Conservation (phyloP, 1,140 invertebrate species). For the Drosophila saltans region DNA sequence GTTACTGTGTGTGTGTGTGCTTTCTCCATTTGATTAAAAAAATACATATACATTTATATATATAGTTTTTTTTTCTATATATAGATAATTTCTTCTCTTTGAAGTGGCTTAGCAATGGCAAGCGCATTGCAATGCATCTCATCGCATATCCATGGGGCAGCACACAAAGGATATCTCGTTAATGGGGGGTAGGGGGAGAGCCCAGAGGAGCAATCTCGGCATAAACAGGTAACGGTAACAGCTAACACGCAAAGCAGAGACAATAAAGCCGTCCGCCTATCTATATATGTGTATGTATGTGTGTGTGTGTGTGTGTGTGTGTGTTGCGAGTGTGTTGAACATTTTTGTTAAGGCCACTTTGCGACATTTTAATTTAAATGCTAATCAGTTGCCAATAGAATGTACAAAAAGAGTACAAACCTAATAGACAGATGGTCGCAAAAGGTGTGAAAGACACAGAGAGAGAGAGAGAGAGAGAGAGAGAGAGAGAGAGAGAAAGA, state of each 20-base stretch:
- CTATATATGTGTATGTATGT: background rate
- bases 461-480: background rate
- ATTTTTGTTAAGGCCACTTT: constrained; percentile 79
- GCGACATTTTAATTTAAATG: constrained; percentile 81
- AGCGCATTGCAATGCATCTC: constrained; percentile 13
- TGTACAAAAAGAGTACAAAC: constrained; percentile 49
- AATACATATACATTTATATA: background rate
- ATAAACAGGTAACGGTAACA: constrained; percentile 66
- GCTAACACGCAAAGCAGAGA: constrained; percentile 17
- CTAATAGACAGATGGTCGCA: constrained; percentile 41
- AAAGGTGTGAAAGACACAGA: constrained; percentile 1
- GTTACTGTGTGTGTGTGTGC: constrained; percentile 13
- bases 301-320: background rate
- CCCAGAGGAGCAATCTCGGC: constrained; percentile 58
- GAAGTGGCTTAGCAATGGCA: constrained; percentile 3
- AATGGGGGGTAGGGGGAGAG: background rate
- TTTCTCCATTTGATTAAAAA: constrained; percentile 32
- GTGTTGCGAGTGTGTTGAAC: constrained; percentile 42
- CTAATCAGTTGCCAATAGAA: constrained; percentile 79
- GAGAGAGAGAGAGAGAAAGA: background rate
- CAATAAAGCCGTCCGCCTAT: constrained; percentile 2
- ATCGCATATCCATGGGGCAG: constrained; percentile 5
- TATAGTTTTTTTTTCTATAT: background rate
- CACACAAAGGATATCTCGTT: constrained; percentile 1
- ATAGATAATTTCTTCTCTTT: background rate